Base-by-base conservation (phyloP, 30 jellyfish, hydroid and myxozoan species). In the Sanderia malayensis region DNA sequence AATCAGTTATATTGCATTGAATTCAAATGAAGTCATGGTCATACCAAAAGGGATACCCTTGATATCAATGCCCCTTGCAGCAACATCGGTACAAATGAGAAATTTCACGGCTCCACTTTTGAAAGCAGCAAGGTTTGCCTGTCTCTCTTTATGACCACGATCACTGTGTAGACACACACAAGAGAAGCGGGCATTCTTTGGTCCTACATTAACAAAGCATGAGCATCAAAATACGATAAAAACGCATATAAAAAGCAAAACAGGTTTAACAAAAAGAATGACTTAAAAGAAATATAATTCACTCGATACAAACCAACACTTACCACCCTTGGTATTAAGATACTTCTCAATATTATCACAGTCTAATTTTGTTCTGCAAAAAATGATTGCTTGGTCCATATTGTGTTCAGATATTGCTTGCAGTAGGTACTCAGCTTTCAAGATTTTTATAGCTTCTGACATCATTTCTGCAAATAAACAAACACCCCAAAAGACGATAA, bases 81-180 rank as follows among this genome's bases (percentile, higher is more conserved):
- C 99, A 8, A 93, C 99, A 61, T 86, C 96, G 24, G 99, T 93
- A 61, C 96, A 93, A 46, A 93, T 86, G 17, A 93, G 87, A 74
- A 86, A 85, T 52, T 80, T 85, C 25, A 65, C 95, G 41, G 49
- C 29, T 31, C 84, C 85, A 76, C 67, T 81, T 94, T 86, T 93
- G 70, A 93, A 93, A 0, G 93, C 86, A 1, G 86, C 85, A 1
- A 93, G 72, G 46, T 93, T 93, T 31, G 79, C 55, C 61, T 76
- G 86, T 26, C 99, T 78, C 65, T 93, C 99, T 31, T 86, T 81
- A 33, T 82, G 96, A 6, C 83, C 7, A 44, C 95, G 70, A 46
- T 93, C 99, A 52, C 96, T 73, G 93, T 93, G 99, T 69, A 93
- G 64, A 53, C 99, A 93, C 26, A 80, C 95, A 34, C 99, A 93